Evolutionary conservation across 2,888 invertebrate genomes (phyloP).

Genomic region (Metalampra italica): DNA sequence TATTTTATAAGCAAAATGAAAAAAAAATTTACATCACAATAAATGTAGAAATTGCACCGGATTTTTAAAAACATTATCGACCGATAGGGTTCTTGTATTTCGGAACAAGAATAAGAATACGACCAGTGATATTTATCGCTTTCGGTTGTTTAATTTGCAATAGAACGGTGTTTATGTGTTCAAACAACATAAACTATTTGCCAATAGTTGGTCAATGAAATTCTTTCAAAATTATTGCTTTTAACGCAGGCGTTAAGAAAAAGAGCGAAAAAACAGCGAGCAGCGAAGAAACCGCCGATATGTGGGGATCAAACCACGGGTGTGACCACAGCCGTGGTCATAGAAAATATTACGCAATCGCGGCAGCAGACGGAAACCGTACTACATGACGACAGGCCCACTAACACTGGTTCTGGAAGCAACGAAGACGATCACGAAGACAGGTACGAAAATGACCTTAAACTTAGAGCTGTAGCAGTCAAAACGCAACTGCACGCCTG

Average conservation of each 20-base stretch:
- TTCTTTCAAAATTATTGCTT: too few species aligned
- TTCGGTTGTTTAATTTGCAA: too few species aligned
- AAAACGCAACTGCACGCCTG: background rate
- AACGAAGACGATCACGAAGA: conserved; percentile 65
- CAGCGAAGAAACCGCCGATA: conserved; percentile 87
- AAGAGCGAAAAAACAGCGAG: conserved; percentile 89
- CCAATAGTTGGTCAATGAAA: too few species aligned
- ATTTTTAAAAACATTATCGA: too few species aligned
- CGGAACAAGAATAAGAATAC: too few species aligned
- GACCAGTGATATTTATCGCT: too few species aligned
- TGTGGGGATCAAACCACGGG: conserved; percentile 86
- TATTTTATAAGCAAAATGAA: too few species aligned
- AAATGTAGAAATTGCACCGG: too few species aligned
- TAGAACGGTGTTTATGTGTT: too few species aligned
- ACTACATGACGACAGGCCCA: conserved; percentile 88
- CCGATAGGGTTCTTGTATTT: too few species aligned
- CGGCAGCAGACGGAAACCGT: conserved; percentile 89
- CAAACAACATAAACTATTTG: too few species aligned
- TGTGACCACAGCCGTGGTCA: conserved; percentile 86
- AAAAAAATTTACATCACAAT: too few species aligned
- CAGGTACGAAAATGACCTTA: conserved; percentile 32
- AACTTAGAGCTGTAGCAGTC: background rate
- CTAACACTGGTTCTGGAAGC: conserved; percentile 86
- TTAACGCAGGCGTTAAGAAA: conserved; percentile 89
- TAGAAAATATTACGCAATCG: conserved; percentile 93